Base-by-base conservation (phyloP, 2,888 invertebrate genomes). In the Phasia obesa region DNA sequence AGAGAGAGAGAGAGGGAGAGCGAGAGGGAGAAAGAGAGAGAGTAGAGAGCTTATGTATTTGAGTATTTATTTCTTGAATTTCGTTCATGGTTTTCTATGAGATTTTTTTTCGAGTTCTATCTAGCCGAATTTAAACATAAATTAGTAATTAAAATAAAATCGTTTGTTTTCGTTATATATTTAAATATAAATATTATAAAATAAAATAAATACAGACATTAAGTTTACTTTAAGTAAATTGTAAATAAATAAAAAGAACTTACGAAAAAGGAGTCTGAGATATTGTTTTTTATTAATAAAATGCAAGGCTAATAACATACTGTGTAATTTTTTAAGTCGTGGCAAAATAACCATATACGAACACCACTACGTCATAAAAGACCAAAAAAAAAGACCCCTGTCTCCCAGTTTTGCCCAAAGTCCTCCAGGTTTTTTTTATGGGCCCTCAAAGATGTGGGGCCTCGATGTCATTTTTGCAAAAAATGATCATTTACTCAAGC, bases 161-260 rank as follows among this genome's bases (percentile, higher is more conserved):
- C 67, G 77, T 69, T 77, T 81, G 76, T 76, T 76, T 81, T 65
- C 70, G 4, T 35, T 53, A 35, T 47, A 4, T 44, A 42, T 59
- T 49, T 35, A 31, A 44, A 59, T 42, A 15, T 42, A 42, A 42
- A 42, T 47, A 47, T 47, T 70, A 64, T 71, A 74, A 73, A 77
- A 60, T 62, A 31, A 59, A 65, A 57, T 31, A 31, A 42, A 42
- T 4, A 15, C 42, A 65, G 53, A 67, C 62, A 31, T 44, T 60
- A 51, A 47, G 53, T 38, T 75, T 59, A 49, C 67, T 60, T 62
- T 59, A 38, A 35, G 47, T 59, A 78, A 59, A 51, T 74, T 82
- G 78, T 82, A 83, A 83, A 83, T 79, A 83, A 79, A 83, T 51
- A 38, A 60, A 19, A 44, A 65, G 27, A 71, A 35, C 42, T 55